Evolutionary conservation across 92 coral and sea anemone genomes (phyloP), one percentile per base, ranked within the genome.

Genomic region (Montipora capitata): DNA sequence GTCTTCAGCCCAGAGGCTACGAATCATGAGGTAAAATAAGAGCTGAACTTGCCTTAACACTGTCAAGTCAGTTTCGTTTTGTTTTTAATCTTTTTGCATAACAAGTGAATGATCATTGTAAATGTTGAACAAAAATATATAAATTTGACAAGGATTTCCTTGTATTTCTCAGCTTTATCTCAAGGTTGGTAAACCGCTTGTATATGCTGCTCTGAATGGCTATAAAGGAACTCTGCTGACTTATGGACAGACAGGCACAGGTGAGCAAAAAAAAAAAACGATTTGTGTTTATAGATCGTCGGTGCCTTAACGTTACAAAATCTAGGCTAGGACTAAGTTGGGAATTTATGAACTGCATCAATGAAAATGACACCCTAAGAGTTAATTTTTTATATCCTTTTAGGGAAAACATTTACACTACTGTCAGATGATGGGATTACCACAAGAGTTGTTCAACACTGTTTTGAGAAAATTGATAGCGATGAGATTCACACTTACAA

Each of bases 191-290:
- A 87, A 91, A 59, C 96, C 98, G 4, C 95, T 95, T 65, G 98
- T 95, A 13, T 92, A 95, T 67, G 98, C 98, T 49, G 96, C 96
- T 2, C 93, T 95, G 11, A 95, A 93, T 76, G 98, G 98, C 68
- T 93, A 93, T 86, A 93, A 95, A 84, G 98, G 98, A 5, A 95
- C 96, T 17, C 89, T 95, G 39, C 75, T 95, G 77, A 93, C 98
- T 1, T 95, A 95, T 48, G 98, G 98, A 68, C 98, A 95, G 65
- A 95, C 98, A 10, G 98, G 98, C 51, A 93, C 98, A 81, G 98
- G 98, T 95, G 48, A 48, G 86, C 17, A 38, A 3, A n/a, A 17
- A 49, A 72, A 72, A 15, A 4, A 17, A 4, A 3, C 27, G 52
- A 5, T 48, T 5, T 1, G 10, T 48, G 52, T 5, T 5, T 48